Base-by-base conservation (phyloP, 2,797 vertebrate genomes). In the Eutrigla gurnardus region DNA sequence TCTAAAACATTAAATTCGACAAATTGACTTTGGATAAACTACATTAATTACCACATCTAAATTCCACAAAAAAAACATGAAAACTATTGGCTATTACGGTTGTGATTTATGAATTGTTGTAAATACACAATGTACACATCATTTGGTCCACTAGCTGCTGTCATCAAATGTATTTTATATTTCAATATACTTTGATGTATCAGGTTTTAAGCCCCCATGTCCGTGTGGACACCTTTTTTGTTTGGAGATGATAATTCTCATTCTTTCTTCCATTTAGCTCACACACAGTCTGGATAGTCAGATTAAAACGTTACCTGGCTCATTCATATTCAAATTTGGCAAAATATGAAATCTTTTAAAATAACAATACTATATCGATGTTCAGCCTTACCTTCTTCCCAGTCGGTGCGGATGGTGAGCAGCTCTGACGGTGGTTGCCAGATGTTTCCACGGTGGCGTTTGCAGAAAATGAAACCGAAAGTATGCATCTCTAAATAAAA, bases 271-370 rank as follows among this genome's bases (percentile, higher is more conserved):
- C 25, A 25, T 25, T 25, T 25, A 25, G 25, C 25, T 25, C 25
- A 25, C 25, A 25, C 25, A 25, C 25, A 25, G 25, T 25, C 25
- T 7, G n/a, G n/a, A n/a, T n/a, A n/a, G n/a, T 7, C 17, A 8
- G 1, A 7, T 49, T 47, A 5, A 7, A 47, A 17, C 17, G 7
- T 17, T 2, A 15, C 17, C 46, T 17, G 17, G 17, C 17, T 49
- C 1, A 18, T 49, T 49, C 9, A 9, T 4, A 7, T 49, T 8
- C 8, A 46, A n/a, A 7, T 49, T n/a, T 49, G 7, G 7, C 3
- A n/a, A 49, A n/a, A 49, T 49, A 49, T 49, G 46, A 49, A 49
- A n/a, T 17, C 45, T 47, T n/a, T n/a, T 47, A n/a, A 47, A n/a
- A 49, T 49, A 8, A 47, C 46, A 17, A n/a, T 8, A n/a, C n/a